A percentile compares a stretch with the other conserved stretches of the same genome.
These are phyloP conservation scores for Hippotragus niger DNA, from an alignment of 2,113 vertebrate genomes.

Conservation along the genomic window DNA sequence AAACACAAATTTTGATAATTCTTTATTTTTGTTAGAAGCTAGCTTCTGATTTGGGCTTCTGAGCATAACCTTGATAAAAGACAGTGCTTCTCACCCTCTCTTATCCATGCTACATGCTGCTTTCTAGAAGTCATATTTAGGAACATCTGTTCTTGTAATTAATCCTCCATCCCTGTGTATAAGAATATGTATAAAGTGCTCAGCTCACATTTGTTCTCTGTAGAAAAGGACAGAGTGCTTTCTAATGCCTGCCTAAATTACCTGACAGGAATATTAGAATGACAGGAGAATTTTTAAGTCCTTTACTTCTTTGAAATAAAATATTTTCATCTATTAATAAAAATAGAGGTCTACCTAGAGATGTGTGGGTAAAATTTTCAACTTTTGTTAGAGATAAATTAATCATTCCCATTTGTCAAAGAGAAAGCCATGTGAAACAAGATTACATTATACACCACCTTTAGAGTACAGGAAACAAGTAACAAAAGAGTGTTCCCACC, in stretches of 20 bases:
- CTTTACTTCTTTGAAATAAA: not conserved
- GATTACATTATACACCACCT: constrained; percentile 26
- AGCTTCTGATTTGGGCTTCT: not conserved
- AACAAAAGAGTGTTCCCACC: constrained; percentile 44
- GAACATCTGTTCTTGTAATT: not conserved
- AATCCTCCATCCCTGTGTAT: not conserved
- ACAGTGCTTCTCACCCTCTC: not conserved
- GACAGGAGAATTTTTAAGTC: not conserved
- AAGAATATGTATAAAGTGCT: not conserved
- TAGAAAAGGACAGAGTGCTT: not conserved
- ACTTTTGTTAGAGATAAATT: not conserved
- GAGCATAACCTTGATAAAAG: not conserved
- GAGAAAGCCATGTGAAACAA: not conserved
- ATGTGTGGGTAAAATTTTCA: not conserved
- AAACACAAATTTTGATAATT: not conserved
- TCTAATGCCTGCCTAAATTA: not conserved
- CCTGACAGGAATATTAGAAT: not conserved
- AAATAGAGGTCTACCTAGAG: not conserved
- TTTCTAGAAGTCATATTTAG: not conserved
- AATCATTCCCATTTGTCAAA: constrained; percentile 52
- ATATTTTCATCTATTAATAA: not conserved
- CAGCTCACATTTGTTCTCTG: not conserved
- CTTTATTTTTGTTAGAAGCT: not conserved
- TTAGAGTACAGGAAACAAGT: constrained; percentile 55
- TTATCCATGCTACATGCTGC: not conserved